A percentile compares a stretch with the other conserved stretches of the same genome.
Evolutionary conservation across 2,888 invertebrate genomes (phyloP).

Genomic region (Aethes cnicana): DNA sequence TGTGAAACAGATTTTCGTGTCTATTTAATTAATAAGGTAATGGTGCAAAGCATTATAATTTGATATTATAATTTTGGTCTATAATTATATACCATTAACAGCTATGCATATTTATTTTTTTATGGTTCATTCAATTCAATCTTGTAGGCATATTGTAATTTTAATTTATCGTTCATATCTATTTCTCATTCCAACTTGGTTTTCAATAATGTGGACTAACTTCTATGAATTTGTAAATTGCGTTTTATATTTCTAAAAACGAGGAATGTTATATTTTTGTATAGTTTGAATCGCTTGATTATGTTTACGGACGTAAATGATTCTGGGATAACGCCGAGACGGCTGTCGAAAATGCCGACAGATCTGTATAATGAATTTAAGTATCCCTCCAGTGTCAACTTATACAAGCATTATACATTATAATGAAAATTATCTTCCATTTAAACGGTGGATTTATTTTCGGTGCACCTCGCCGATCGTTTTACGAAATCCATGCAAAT

Average conservation of each 20-base stretch:
- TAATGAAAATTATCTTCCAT: slow-evolving; percentile 39
- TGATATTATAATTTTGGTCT: slow-evolving; percentile 41
- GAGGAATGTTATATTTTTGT: slow-evolving; percentile 74
- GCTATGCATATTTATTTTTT: slow-evolving; percentile 25
- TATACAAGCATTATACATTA: too few species aligned
- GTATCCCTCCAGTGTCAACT: slow-evolving; percentile 31
- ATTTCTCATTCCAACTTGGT: slow-evolving; percentile 69
- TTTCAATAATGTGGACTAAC: slow-evolving; percentile 58
- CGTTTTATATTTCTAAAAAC: slow-evolving; percentile 61
- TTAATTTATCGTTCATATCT: slow-evolving; percentile 36
- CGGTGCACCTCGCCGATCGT: not conserved
- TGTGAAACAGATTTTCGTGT: slow-evolving; percentile 54
- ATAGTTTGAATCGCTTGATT: slow-evolving; percentile 59
- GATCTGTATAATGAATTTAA: slow-evolving; percentile 31
- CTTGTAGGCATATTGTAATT: slow-evolving; percentile 17
- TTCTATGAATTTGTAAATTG: slow-evolving; percentile 59
- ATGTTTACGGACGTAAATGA: slow-evolving; percentile 53
- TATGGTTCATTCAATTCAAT: slow-evolving; percentile 13
- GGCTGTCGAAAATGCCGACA: slow-evolving; percentile 54
- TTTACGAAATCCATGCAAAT: not conserved
- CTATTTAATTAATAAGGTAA: slow-evolving; percentile 56
- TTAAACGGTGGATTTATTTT: slow-evolving; percentile 22
- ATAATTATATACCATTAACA: slow-evolving; percentile 9
- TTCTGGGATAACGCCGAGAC: slow-evolving; percentile 47
- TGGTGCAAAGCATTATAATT: slow-evolving; percentile 63